Conservation (phyloP, 2,797 vertebrate genomes). For the Leptoclinus maculatus region DNA sequence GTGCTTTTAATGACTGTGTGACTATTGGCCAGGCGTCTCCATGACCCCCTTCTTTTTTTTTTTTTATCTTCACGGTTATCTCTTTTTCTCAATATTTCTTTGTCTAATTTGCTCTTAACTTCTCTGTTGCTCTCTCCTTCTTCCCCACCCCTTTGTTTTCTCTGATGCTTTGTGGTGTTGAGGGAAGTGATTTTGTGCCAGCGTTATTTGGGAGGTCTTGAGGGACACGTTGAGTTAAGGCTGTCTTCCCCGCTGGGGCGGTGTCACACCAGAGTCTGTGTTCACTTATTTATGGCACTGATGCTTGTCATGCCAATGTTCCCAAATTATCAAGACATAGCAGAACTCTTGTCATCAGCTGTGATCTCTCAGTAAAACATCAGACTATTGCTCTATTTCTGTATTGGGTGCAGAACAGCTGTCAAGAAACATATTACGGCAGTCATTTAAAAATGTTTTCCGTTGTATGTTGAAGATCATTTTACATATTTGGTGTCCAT, state of each 20-base stretch:
- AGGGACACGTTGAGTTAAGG: constrained; percentile 63
- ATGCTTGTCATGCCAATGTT: constrained; percentile 68
- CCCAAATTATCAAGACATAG: constrained; percentile 73
- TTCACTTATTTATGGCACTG: constrained; percentile 75
- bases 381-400: constrained; percentile 35
- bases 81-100: constrained; percentile 28
- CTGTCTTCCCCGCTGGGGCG: constrained; percentile 54
- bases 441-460: constrained; percentile 18
- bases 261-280: constrained; percentile 70
- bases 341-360: constrained; percentile 63
- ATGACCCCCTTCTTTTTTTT: constrained; percentile 35
- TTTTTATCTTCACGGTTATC: constrained; percentile 28
- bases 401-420: constrained; percentile 48
- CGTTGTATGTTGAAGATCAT: constrained; percentile 19
- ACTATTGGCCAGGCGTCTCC: constrained; percentile 50
- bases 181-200: constrained; percentile 29
- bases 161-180: constrained; percentile 35
- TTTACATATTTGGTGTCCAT: not conserved
- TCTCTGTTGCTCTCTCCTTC: constrained; percentile 17
- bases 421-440: constrained; percentile 8
- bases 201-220: constrained; percentile 56
- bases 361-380: constrained; percentile 57
- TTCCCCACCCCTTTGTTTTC: constrained; percentile 1
- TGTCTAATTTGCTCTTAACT: constrained; percentile 25
- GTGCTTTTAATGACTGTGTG: constrained; percentile 78